Base-by-base conservation (phyloP, 1,140 invertebrate genomes). In the Macrobrachium rosenbergii region DNA sequence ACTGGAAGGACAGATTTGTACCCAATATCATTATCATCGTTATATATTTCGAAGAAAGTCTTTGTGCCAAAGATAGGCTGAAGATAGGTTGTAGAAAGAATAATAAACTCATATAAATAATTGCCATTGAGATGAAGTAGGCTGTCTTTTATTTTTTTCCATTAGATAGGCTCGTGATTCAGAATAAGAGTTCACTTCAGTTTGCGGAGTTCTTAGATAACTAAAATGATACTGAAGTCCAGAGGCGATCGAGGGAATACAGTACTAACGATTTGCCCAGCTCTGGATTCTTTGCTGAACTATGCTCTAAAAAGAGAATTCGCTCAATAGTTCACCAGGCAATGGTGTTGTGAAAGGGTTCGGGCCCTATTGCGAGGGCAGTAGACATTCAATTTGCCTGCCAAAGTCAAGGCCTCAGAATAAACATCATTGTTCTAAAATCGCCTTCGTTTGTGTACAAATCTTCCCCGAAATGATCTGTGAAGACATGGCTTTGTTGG, bases 401-500 rank as follows among this genome's bases (percentile, higher is more conserved):
- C 12, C 52, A 52, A 52, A 52, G 52, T 52, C 52, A 52, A 52
- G 52, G 52, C 52, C 52, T 52, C 52, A 52, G 52, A 52, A 52
- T 52, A 52, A 52, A 52, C 52, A 52, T 52, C 52, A 52, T 52
- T 52, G 52, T 52, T 52, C 52, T 63, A 87, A 87, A 79, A 87
- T 81, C 79, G 85, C 85, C 85, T 87, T 87, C 78, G 85, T 87
- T 87, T 87, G 85, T 87, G 85, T 87, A 87, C 85, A 87, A 87
- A 87, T 87, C 85, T 87, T 79, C 79, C 85, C 52, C 52, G 52
- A 87, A 87, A 62, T 87, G 85, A 82, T 87, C 85, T 87, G 85
- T 87, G 78, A 87, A 87, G 78, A 81, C 64, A 87, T 81, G 85
- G 85, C 85, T 87, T 87, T 87, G 85, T 87, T 87, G 85, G 85